phyloP scores from a whole-genome alignment of 2,888 invertebrate genomes.

The Mesorhabditis spiculigera region DNA sequence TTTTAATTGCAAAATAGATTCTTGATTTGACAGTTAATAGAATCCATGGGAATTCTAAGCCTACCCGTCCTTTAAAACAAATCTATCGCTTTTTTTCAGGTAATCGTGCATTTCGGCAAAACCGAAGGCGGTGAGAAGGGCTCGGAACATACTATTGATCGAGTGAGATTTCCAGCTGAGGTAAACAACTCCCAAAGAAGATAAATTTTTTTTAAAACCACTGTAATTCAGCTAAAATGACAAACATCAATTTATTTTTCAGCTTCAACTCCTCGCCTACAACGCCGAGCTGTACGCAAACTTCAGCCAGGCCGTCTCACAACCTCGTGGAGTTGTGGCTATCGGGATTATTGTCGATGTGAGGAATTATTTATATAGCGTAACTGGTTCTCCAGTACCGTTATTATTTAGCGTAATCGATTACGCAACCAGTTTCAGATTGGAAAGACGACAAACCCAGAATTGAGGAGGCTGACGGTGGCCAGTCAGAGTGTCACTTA shows the following conservation, averaged over 20 bases:
- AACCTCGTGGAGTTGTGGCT: slow-evolving; percentile 90
- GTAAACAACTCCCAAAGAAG: too few species aligned
- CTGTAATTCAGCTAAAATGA: not conserved
- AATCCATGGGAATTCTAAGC: not conserved
- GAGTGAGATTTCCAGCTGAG: slow-evolving; percentile 94
- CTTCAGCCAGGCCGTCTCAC: slow-evolving; percentile 87
- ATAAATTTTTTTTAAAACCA: too few species aligned
- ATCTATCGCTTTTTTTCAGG: slow-evolving; percentile 17
- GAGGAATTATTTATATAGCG: slow-evolving; percentile 10
- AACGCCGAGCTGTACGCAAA: slow-evolving; percentile 94
- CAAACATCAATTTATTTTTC: slow-evolving; percentile 61
- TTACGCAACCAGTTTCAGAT: slow-evolving; percentile 69
- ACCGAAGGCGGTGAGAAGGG: slow-evolving; percentile 80
- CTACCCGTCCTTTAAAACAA: not conserved
- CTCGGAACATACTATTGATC: slow-evolving; percentile 93
- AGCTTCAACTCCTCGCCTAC: slow-evolving; percentile 97
- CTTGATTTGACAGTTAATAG: too few species aligned
- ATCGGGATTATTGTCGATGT: slow-evolving; percentile 92
- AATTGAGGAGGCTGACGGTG: slow-evolving; percentile 83
- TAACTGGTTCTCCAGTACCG: too few species aligned
- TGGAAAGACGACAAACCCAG: slow-evolving; percentile 85
- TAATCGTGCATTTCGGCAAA: slow-evolving; percentile 77
- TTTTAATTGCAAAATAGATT: too few species aligned
- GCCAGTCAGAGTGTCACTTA: slow-evolving; percentile 86
- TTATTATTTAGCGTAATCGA: too few species aligned